Base-by-base conservation (phyloP, 2,888 invertebrate species). In the Campoplex capitator region DNA sequence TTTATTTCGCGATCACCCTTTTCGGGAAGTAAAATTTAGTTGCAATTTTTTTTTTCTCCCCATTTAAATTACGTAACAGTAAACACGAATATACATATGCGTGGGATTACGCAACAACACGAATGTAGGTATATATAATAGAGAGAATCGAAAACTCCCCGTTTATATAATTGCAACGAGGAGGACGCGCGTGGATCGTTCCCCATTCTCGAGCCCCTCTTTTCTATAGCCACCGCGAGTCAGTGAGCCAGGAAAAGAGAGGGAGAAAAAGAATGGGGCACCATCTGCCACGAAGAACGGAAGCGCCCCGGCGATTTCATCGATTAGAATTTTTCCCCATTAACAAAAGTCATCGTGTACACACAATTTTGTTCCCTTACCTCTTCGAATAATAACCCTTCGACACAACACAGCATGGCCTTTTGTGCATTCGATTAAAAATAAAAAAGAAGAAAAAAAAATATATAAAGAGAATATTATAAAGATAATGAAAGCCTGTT, bases 231-330 rank as follows among this genome's bases (percentile, higher is more conserved):
- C 54, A 51, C 62, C 23, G 45, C 23, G 45, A 74, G 62, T 70
- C 45, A 58, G 45, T 32, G 62, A 70, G 54, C 42, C 70, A 68
- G 78, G 16, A n/a, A 73, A 18, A 73, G 11, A 11, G 28, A 23
- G 28, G 28, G 74, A 70, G 65, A 68, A 23, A 67, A 71, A 70
- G 70, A 70, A 79, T 74, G 84, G 87, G 84, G 87, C 62, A 84
- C 87, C 87, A 87, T 87, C 87, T 87, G 87, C 87, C 87, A 84
- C 78, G 58, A 70, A 45, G 76, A 87, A 87, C 87, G 87, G 87
- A 87, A 87, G 87, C 84, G 82, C 84, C 75, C 73, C 45, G 84
- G 62, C 84, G 82, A 83, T 76, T 87, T 84, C 78, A 87, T 87
- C 87, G 87, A 87, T 87, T 84, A 87, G 56, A 87, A 84, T 79